Base-by-base conservation (phyloP, 2,113 vertebrate species). In the Xiphophorus maculatus region DNA sequence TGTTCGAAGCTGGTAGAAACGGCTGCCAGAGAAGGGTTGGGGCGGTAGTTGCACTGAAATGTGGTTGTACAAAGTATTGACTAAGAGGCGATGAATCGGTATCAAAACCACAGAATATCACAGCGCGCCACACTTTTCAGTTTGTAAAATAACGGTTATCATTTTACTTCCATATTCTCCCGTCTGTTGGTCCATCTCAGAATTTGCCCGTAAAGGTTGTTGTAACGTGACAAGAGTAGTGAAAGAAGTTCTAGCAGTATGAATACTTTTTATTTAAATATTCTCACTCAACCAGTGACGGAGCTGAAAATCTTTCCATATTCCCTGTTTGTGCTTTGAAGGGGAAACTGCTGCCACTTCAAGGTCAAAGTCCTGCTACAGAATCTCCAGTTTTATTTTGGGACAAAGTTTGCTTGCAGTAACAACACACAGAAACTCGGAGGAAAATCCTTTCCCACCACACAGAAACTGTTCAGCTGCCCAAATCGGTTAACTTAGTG, bases 341-440 rank as follows among this genome's bases (percentile, higher is more conserved):
- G 58, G 61, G 70, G 64, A 77, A 76, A 62, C 29, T 76, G 33
- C 37, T 33, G 48, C 33, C 22, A 14, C 44, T 65, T 79, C 67
- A 78, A 76, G 75, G 81, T 83, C 73, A 82, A 37, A 74, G 76
- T 73, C 67, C 22, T 60, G 48, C 76, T 68, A 40, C 32, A 29
- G 69, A 66, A 51, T 54, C 29, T 71, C 25, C 14, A 32, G 80
- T 77, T 85, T 81, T 81, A 76, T 84, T 87, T 84, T 83, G 73
- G 81, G 40, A 80, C 61, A 67, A 6, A 0, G 30, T 82, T 81
- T 71, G 48, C 54, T 77, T 71, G 44, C 69, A 48, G 69, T 83
- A 64, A 22, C 69, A 76, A 76, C 71, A 82, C 66, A 42, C 64
- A 51, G 30, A 22, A 62, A 35, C 54, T 35, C 28, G 29, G 51